These are phyloP conservation scores for Notothenia rossii DNA, from an alignment of 2,113 vertebrate genomes.

Conservation along the genomic window DNA sequence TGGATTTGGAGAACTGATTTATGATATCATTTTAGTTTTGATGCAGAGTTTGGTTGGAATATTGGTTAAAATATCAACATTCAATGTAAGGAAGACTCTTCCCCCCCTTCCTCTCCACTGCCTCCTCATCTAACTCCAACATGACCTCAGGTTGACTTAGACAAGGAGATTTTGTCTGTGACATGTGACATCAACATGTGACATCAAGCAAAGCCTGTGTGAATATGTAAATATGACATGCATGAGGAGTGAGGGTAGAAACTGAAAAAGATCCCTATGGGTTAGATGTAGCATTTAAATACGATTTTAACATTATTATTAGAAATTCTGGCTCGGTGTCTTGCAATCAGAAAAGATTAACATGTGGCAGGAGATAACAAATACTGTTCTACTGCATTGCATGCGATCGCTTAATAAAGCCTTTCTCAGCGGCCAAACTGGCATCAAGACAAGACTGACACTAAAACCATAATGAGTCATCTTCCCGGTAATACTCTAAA, in stretches of 20 bases:
- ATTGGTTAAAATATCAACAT: background rate
- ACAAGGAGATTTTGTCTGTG: background rate
- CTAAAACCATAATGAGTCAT: background rate
- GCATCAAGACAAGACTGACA: background rate
- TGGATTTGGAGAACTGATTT: background rate
- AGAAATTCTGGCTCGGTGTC: background rate
- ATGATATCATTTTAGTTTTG: background rate
- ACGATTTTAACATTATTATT: background rate
- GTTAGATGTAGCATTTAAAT: background rate
- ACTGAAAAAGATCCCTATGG: background rate
- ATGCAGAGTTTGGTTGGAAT: background rate
- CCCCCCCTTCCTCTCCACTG: background rate
- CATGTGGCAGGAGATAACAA: background rate
- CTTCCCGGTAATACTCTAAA: background rate
- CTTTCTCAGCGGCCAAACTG: slow-evolving; percentile 9
- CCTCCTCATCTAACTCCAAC: background rate
- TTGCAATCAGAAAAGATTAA: background rate
- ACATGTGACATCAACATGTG: too few species aligned
- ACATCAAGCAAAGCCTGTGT: background rate
- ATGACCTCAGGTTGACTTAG: background rate
- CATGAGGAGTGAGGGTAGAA: background rate
- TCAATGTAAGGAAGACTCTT: background rate
- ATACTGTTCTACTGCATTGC: background rate
- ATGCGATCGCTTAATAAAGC: slow-evolving; percentile 1
- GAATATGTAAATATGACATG: background rate